These are phyloP conservation scores for Diachasmimorpha longicaudata DNA, from an alignment of 1,140 invertebrate species.

Conservation along the genomic window DNA sequence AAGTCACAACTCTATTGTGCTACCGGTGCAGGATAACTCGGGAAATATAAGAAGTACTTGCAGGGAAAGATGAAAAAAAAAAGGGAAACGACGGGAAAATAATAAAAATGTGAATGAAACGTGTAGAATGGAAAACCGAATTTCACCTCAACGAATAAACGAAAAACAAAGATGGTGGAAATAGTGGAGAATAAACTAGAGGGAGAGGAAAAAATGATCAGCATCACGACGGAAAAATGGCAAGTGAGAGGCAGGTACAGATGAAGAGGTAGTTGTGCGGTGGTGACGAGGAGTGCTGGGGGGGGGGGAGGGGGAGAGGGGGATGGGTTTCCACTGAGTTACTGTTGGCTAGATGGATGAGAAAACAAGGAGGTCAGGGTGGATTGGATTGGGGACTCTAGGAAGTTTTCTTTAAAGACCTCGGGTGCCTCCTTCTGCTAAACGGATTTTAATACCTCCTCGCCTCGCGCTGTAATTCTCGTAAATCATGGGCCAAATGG, in stretches of 20 bases:
- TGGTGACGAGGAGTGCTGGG: no score
- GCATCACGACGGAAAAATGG: not conserved
- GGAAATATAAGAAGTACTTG: not conserved
- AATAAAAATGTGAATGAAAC: not conserved
- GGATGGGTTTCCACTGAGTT: constrained; percentile 17
- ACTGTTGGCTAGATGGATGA: constrained; percentile 22
- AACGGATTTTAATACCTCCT: constrained; percentile 32
- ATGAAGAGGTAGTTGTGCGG: not conserved
- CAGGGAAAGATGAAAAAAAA: not conserved
- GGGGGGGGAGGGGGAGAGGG: not conserved
- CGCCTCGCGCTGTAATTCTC: constrained; percentile 17
- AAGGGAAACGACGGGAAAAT: not conserved
- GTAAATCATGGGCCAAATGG: constrained; percentile 28
- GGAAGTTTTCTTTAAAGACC: constrained; percentile 26
- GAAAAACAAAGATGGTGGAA: not conserved
- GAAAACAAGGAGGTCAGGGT: constrained; percentile 25
- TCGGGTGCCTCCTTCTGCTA: constrained; percentile 12
- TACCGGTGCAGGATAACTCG: no score
- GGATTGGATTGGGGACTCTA: constrained; percentile 22
- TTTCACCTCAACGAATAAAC: not conserved
- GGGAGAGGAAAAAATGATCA: not conserved
- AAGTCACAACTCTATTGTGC: no score
- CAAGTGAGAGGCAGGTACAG: not conserved
- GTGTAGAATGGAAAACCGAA: not conserved
- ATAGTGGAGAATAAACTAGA: not conserved